phyloP scores from a whole-genome alignment of 2,113 vertebrate species.

The Dicerorhinus sumatrensis region DNA sequence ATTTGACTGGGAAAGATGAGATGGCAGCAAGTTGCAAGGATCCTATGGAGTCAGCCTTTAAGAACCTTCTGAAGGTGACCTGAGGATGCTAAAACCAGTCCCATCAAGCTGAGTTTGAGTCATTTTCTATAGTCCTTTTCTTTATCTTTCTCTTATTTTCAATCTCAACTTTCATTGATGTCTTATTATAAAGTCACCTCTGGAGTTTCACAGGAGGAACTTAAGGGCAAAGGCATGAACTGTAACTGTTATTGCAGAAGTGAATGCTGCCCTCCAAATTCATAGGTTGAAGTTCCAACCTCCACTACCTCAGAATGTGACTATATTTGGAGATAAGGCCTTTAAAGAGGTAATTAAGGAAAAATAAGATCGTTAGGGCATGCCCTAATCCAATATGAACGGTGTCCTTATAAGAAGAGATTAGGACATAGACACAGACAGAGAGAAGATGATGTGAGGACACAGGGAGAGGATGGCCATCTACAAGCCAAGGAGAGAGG shows the following conservation, averaged over 20 bases:
- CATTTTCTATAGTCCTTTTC: neutral
- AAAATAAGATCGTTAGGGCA: neutral
- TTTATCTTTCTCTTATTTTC: neutral
- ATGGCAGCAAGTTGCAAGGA: rapidly evolving
- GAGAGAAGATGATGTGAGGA: neutral
- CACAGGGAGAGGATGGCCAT: neutral
- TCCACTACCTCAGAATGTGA: neutral
- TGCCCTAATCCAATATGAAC: neutral
- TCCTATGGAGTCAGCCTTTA: neutral
- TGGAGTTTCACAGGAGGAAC: neutral
- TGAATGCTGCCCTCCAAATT: neutral
- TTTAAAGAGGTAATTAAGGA: neutral
- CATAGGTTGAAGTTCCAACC: neutral
- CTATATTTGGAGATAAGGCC: neutral
- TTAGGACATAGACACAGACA: neutral
- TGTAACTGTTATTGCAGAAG: neutral
- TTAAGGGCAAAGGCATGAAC: neutral
- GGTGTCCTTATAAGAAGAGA: neutral
- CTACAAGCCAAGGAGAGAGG: neutral
- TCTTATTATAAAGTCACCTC: neutral
- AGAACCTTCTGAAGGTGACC: neutral
- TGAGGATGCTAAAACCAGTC: neutral
- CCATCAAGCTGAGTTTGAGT: neutral
- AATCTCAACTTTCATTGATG: neutral
- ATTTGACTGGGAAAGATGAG: neutral